A percentile compares a stretch with the other conserved stretches of the same genome.
Conservation (phyloP, 2,888 invertebrate species). For the Mycalesis mineus region DNA sequence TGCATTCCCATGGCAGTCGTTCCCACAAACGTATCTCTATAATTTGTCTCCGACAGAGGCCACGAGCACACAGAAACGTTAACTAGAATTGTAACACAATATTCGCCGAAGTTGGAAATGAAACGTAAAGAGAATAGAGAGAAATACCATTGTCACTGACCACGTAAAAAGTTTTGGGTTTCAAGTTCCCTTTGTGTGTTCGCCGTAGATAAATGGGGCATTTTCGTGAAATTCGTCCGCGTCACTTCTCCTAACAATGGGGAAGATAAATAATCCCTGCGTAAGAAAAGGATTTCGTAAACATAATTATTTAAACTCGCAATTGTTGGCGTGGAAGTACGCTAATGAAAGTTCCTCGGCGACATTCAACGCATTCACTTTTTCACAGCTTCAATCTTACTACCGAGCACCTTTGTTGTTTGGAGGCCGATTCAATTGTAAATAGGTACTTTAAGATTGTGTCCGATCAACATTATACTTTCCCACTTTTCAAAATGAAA, state of each 20-base stretch:
- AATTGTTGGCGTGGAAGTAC: constrained; percentile 68
- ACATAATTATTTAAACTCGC: constrained; percentile 76
- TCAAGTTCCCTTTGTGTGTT: constrained; percentile 71
- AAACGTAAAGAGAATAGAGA: constrained; percentile 70
- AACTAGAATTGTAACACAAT: constrained; percentile 51
- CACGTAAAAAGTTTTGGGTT: constrained; percentile 77
- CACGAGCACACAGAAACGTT: constrained; percentile 27
- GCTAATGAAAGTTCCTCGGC: constrained; percentile 66
- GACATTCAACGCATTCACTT: constrained; percentile 61
- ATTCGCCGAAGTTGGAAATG: constrained; percentile 58
- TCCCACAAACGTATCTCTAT: constrained; percentile 8
- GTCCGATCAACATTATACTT: neutral
- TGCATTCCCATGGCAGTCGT: neutral
- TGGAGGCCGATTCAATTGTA: constrained; percentile 11
- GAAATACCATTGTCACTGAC: constrained; percentile 73
- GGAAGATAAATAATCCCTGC: constrained; percentile 74
- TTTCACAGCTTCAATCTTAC: constrained; percentile 59
- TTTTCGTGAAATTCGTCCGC: constrained; percentile 75
- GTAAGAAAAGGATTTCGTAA: constrained; percentile 77
- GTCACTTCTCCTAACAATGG: constrained; percentile 74
- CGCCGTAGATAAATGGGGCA: constrained; percentile 72
- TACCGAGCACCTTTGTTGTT: constrained; percentile 51
- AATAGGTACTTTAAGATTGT: constrained; percentile 2
- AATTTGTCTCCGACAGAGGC: constrained; percentile 5
- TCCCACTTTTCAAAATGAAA: neutral